Evolutionary conservation across 2,113 vertebrate genomes (phyloP), one percentile per base, ranked within the genome.

Genomic region (Thinocorus orbignyianus): DNA sequence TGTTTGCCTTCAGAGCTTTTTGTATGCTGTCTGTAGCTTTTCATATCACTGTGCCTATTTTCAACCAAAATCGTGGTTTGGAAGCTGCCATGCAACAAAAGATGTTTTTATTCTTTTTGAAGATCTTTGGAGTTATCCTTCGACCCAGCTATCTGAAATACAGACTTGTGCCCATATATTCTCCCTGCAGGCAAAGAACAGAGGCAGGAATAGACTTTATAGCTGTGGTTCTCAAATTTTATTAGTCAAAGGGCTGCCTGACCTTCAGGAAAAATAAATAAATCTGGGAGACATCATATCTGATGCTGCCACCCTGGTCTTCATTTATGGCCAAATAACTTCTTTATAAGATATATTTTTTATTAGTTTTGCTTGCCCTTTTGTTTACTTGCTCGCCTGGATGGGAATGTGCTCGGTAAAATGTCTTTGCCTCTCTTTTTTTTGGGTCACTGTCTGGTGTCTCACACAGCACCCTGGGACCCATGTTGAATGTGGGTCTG

Each of bases 211-310:
- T 42, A 92, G 79, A 88, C 18, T 95, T 92, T 94, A 93, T 49
- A 88, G 89, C 92, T 86, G 66, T 55, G 69, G 61, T 92, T 86
- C 91, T 95, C 73, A 78, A 91, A 81, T 91, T 93, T 94, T 94
- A 92, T 94, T 96, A 95, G 66, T 73, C 77, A 94, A 91, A 96
- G 92, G 76, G 64, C 94, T 97, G 51, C 64, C 69, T 95, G 92
- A 94, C 94, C 94, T 95, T 93, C 83, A 74, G 54, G 74, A 58
- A 16, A 42, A 17, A 74, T 78, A 55, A 73, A 86, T 81, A 48
- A 55, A 74, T 44, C 76, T 83, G 64, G 54, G 86, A 92, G 11
- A 68, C 46, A 33, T 94, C 51, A 30, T 64, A 80, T 83, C 83
- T 93, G 94, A 81, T 88, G 88, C 61, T 91, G 89, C 80, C 69